phyloP scores from a whole-genome alignment of 2,888 invertebrate species.

The Heteropelma amictum region DNA sequence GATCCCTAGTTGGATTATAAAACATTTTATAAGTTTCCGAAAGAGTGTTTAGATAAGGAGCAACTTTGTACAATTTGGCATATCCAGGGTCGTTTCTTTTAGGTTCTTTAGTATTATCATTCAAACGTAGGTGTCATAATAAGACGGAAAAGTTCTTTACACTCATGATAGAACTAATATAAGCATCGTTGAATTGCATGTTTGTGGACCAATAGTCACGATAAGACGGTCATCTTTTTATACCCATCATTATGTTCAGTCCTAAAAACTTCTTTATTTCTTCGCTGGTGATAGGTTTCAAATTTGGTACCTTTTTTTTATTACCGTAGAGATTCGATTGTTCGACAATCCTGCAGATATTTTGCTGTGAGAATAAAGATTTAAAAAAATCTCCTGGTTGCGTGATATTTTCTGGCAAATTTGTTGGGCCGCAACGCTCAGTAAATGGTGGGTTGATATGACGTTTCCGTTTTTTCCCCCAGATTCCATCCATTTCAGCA shows the following conservation, averaged over 20 bases:
- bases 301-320: too few species aligned
- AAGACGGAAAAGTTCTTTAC: neutral
- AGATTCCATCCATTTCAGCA: too few species aligned
- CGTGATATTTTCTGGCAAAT: too few species aligned
- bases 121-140: neutral
- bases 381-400: too few species aligned
- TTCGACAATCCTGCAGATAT: too few species aligned
- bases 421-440: too few species aligned
- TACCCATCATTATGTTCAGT: conserved; percentile 11
- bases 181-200: neutral
- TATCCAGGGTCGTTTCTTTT: conserved; percentile 38
- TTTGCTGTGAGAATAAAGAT: too few species aligned
- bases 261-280: conserved; percentile 19
- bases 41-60: conserved; percentile 56
- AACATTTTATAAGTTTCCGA: conserved; percentile 46
- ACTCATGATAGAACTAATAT: neutral
- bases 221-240: conserved; percentile 16
- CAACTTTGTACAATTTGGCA: conserved; percentile 63
- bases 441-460: too few species aligned
- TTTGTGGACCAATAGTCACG: conserved; percentile 14
- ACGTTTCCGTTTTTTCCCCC: too few species aligned
- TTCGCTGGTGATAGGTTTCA: conserved; percentile 7
- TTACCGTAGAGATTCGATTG: too few species aligned
- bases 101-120: neutral
- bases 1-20: conserved; percentile 41